These are phyloP conservation scores for Microtus richardsoni DNA, from an alignment of 2,113 vertebrate species.

Conservation along the genomic window DNA sequence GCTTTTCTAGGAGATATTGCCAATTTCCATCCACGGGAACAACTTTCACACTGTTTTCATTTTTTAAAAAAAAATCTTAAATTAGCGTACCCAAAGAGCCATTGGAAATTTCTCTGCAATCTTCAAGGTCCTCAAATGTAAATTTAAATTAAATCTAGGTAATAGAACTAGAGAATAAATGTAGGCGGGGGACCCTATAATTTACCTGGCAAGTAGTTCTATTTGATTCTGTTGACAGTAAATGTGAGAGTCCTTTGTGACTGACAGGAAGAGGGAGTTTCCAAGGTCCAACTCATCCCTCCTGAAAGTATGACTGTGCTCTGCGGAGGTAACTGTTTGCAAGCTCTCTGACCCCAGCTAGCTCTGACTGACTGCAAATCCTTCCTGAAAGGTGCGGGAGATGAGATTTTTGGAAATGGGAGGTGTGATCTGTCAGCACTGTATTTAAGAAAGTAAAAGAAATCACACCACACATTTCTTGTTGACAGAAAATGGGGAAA, in stretches of 20 bases:
- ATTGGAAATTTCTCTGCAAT: conserved; percentile 1
- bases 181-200: neutral
- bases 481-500: neutral
- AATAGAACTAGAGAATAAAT: neutral
- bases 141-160: conserved; percentile 1
- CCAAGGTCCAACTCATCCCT: neutral
- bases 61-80: neutral
- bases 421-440: neutral
- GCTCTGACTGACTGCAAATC: neutral
- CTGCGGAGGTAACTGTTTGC: too few relatives aligned
- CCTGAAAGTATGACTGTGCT: neutral
- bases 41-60: neutral
- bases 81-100: neutral
- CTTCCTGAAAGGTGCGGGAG: neutral
- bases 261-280: neutral
- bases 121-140: neutral
- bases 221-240: neutral
- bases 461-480: neutral
- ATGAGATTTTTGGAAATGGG: neutral
- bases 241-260: neutral
- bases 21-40: neutral
- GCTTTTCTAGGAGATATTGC: neutral
- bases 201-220: neutral
- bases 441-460: neutral
- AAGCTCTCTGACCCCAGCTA: neutral